Evolutionary conservation across 2,797 vertebrate genomes (phyloP).

Genomic region (Danio jaintianensis): DNA sequence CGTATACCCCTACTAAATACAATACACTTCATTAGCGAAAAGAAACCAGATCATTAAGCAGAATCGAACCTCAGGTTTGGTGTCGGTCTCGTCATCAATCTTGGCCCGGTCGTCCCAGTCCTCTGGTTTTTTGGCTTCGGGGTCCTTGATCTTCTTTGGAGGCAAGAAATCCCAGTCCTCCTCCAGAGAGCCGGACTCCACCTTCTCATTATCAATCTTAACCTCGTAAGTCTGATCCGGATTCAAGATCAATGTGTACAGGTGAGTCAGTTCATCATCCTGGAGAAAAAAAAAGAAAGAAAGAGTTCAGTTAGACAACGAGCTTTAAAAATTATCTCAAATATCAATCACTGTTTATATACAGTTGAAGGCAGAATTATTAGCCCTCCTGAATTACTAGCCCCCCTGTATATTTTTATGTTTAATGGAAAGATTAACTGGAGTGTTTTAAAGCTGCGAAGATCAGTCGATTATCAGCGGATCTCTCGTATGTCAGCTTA

Average conservation of each 20-base stretch:
- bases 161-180: slow-evolving; percentile 95
- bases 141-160: slow-evolving; percentile 91
- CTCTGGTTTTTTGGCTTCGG: slow-evolving; percentile 89
- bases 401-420: too few species aligned
- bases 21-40: not conserved
- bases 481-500: too few species aligned
- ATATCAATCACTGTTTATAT: too few species aligned
- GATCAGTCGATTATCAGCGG: too few species aligned
- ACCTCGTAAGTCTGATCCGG: slow-evolving; percentile 95
- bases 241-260: slow-evolving; percentile 92
- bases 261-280: slow-evolving; percentile 92
- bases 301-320: not conserved
- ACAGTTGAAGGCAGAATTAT: too few species aligned
- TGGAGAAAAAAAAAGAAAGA: slow-evolving; percentile 56
- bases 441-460: too few species aligned
- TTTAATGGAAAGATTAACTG: too few species aligned
- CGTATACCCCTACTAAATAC: too few species aligned
- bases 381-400: too few species aligned
- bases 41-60: not conserved
- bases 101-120: slow-evolving; percentile 94
- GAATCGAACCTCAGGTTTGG: slow-evolving; percentile 86
- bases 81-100: slow-evolving; percentile 88
- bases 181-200: slow-evolving; percentile 90
- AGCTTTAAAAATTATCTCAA: not conserved
- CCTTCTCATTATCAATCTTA: slow-evolving; percentile 93